These are phyloP conservation scores for Teleopsis dalmanni DNA, from an alignment of 1,140 invertebrate genomes.

Conservation along the genomic window DNA sequence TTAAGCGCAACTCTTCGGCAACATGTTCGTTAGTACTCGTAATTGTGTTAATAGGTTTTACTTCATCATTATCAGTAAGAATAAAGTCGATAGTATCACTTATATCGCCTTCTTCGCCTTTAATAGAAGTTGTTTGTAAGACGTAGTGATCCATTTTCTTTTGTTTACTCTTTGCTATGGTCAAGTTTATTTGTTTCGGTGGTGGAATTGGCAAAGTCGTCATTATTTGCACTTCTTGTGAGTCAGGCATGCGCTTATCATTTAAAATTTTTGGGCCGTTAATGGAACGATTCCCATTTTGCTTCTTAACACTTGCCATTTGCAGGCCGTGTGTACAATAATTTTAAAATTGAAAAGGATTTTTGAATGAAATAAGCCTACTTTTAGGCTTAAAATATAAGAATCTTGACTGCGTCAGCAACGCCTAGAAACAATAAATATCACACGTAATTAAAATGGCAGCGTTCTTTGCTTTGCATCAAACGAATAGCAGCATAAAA, in stretches of 20 bases:
- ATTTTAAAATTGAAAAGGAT: constrained; percentile 18
- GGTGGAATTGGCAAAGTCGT: constrained; percentile 13
- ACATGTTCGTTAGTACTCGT: constrained; percentile 17
- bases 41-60: constrained; percentile 10
- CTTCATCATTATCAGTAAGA: constrained; percentile 25
- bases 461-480: constrained; percentile 8
- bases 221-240: constrained; percentile 2
- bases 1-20: constrained; percentile 15
- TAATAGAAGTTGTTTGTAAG: constrained; percentile 27
- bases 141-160: constrained; percentile 38
- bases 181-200: constrained; percentile 9
- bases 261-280: constrained; percentile 31
- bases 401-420: constrained; percentile 25
- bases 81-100: constrained; percentile 35
- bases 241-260: constrained; percentile 7
- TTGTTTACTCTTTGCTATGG: constrained; percentile 18
- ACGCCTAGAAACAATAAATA: constrained; percentile 30
- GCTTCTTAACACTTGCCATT: too few relatives aligned
- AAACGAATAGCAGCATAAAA: not conserved
- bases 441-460: constrained; percentile 20
- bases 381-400: constrained; percentile 26
- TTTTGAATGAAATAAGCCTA: constrained; percentile 18
- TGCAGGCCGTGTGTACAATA: not conserved
- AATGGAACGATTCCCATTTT: constrained; percentile 8
- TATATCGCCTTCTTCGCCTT: constrained; percentile 25